Conservation (phyloP, 1,140 invertebrate species). For the Laupala kohalensis region DNA sequence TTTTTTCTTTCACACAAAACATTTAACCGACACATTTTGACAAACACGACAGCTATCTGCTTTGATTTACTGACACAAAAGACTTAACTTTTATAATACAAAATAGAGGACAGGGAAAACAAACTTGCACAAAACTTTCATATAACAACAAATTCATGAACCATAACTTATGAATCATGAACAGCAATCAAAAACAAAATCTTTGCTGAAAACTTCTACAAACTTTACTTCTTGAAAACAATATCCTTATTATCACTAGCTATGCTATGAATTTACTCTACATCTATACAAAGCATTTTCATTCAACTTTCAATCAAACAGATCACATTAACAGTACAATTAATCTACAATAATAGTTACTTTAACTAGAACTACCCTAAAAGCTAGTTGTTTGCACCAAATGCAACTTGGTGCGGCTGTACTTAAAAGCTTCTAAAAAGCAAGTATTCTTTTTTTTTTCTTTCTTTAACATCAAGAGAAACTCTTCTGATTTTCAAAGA, state of each 20-base stretch:
- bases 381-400: not conserved
- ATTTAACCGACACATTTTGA: conserved; percentile 12
- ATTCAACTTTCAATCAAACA: not conserved
- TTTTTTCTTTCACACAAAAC: conserved; percentile 13
- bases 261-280: not conserved
- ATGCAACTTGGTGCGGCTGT: not conserved
- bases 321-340: not conserved
- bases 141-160: not conserved
- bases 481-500: not conserved
- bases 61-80: conserved; percentile 3
- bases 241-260: not conserved
- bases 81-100: conserved; percentile 4
- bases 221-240: not conserved
- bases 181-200: not conserved
- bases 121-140: not conserved
- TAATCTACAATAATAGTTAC: not conserved
- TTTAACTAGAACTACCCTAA: not conserved
- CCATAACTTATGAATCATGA: not conserved
- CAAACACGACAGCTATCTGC: conserved; percentile 9
- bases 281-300: not conserved
- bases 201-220: not conserved
- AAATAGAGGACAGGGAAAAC: conserved; percentile 1
- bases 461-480: not conserved
- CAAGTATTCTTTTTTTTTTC: not conserved
- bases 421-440: not conserved